Percentiles rank a stretch among this genome's conserved stretches.
These are phyloP conservation scores for Spheniscus mendiculus DNA, from an alignment of 2,113 vertebrate genomes.

Conservation along the genomic window DNA sequence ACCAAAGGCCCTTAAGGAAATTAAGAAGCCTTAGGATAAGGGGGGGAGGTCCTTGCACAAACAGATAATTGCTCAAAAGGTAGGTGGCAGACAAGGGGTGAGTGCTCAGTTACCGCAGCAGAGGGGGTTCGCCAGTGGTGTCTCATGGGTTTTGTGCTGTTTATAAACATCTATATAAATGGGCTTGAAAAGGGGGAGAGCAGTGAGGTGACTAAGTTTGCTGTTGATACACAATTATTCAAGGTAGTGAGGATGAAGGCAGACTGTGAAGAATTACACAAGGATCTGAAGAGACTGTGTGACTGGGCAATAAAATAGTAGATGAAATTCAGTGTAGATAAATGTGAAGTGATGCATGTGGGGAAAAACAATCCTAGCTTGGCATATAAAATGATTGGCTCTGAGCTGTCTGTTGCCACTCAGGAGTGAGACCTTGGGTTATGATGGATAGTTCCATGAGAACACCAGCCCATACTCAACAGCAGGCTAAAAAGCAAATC, in stretches of 20 bases:
- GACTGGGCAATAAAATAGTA: slow-evolving; percentile 59
- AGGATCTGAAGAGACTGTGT: slow-evolving; percentile 31
- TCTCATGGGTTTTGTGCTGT: neutral
- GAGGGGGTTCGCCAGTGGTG: neutral
- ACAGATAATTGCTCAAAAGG: neutral
- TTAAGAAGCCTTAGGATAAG: neutral
- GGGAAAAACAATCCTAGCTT: slow-evolving; percentile 52
- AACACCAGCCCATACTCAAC: slow-evolving; percentile 22
- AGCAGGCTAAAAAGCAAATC: slow-evolving; percentile 46
- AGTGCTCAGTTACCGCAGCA: neutral
- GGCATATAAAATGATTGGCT: slow-evolving; percentile 59
- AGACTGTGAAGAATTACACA: slow-evolving; percentile 48
- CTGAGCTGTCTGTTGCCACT: slow-evolving; percentile 47
- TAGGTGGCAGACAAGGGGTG: neutral
- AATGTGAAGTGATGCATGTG: slow-evolving; percentile 62
- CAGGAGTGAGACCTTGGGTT: slow-evolving; percentile 56
- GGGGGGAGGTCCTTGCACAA: neutral
- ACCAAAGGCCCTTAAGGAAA: neutral
- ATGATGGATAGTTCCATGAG: slow-evolving; percentile 63
- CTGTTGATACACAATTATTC: slow-evolving; percentile 39
- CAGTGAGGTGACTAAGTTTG: slow-evolving; percentile 19
- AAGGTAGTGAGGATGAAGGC: slow-evolving; percentile 23
- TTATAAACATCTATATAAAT: neutral
- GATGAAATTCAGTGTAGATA: slow-evolving; percentile 66
- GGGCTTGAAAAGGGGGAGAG: neutral